These are phyloP conservation scores for Mylabris sibirica DNA, from an alignment of 2,888 invertebrate species.

Conservation along the genomic window DNA sequence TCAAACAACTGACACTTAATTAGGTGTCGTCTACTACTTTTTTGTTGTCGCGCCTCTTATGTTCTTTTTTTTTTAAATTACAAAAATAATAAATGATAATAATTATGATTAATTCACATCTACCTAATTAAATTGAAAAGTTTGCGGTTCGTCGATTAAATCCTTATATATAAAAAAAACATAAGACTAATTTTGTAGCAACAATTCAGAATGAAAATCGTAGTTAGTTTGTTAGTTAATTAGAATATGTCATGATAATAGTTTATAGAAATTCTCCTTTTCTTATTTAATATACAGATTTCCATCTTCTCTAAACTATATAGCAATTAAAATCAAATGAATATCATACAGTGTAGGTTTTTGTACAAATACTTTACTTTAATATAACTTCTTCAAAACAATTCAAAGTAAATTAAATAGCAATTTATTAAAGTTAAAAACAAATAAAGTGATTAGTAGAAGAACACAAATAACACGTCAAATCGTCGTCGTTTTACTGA, in stretches of 20 bases:
- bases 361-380: background rate
- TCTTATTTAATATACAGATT: background rate
- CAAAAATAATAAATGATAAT: constrained; percentile 2
- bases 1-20: background rate
- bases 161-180: background rate
- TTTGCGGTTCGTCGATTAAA: background rate
- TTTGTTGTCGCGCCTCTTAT: background rate
- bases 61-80: background rate
- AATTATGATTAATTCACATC: background rate
- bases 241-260: constrained; percentile 1
- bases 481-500: too few relatives aligned
- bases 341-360: background rate
- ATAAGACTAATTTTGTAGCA: background rate
- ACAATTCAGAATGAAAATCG: background rate
- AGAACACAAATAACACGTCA: background rate
- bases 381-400: background rate
- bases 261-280: background rate
- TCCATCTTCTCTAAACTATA: background rate
- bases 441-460: background rate
- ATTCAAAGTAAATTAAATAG: background rate
- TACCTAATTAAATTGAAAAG: background rate
- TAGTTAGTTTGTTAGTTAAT: constrained; percentile 1
- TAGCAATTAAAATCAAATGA: background rate
- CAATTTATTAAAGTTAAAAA: background rate
- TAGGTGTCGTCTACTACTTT: background rate